A percentile compares a stretch with the other conserved stretches of the same genome.
Conservation (phyloP, 2,113 vertebrate genomes). For the Scophthalmus maximus region DNA sequence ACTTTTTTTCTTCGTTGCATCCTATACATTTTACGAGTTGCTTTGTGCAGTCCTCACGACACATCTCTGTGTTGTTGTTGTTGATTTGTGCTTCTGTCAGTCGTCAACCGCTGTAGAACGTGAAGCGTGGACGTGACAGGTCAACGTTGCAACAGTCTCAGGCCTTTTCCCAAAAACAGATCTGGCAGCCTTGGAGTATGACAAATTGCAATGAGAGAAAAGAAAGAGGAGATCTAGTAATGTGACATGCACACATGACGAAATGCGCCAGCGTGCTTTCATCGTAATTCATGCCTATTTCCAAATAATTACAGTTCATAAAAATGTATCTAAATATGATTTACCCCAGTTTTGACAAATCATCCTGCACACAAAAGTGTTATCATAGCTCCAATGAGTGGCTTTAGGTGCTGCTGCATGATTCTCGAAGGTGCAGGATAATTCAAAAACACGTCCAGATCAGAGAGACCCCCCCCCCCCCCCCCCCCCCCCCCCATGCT, state of each 20-base stretch:
- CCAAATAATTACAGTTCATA: no score
- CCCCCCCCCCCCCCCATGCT: not conserved
- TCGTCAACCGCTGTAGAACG: constrained; percentile 31
- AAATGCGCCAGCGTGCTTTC: no score
- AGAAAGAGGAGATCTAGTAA: not conserved
- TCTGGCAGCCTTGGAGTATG: constrained; percentile 42
- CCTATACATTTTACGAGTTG: not conserved
- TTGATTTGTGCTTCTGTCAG: constrained; percentile 4
- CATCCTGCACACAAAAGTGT: not conserved
- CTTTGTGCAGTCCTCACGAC: not conserved
- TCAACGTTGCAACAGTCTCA: constrained; percentile 52
- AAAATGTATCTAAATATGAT: no score
- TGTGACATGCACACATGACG: not conserved
- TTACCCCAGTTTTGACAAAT: no score
- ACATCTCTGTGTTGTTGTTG: not conserved
- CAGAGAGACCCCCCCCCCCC: no score
- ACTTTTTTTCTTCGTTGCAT: not conserved
- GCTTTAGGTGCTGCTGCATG: not conserved
- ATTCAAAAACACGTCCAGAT: not conserved
- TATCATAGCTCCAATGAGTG: not conserved
- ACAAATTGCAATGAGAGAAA: constrained; percentile 20
- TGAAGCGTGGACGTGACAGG: constrained; percentile 6
- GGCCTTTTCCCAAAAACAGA: constrained; percentile 56
- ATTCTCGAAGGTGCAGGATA: not conserved
- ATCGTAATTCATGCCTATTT: no score